Percentiles rank a stretch among this genome's conserved stretches.
Evolutionary conservation across 1,140 invertebrate genomes (phyloP).

Genomic region (Drosophila santomea): DNA sequence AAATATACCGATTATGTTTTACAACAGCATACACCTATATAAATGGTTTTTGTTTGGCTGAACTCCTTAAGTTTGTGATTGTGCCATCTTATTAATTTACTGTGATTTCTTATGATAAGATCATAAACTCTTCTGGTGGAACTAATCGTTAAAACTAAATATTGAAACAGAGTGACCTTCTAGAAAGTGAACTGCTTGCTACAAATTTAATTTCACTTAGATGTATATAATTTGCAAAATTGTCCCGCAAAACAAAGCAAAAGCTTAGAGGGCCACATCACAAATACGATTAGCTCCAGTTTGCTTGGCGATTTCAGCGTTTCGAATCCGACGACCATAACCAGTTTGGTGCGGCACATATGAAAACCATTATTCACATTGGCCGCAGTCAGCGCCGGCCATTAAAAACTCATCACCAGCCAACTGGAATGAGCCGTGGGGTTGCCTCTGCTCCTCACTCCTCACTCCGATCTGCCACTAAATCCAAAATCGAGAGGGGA

Average conservation of each 20-base stretch:
- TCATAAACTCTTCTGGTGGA: no score
- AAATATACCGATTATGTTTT: neutral
- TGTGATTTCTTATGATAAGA: no score
- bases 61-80: no score
- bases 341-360: constrained; percentile 29
- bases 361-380: constrained; percentile 72
- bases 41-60: no score
- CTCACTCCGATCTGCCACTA: constrained; percentile 4
- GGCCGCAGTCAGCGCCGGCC: constrained; percentile 61
- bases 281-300: constrained; percentile 56
- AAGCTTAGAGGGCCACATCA: neutral
- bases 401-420: constrained; percentile 80
- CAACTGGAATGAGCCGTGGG: constrained; percentile 74
- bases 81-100: no score
- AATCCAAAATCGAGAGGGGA: constrained; percentile 43
- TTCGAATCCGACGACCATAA: constrained; percentile 34
- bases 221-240: neutral
- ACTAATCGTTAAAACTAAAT: no score
- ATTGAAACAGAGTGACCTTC: no score
- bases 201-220: neutral
- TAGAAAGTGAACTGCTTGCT: neutral
- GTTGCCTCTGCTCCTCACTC: constrained; percentile 18
- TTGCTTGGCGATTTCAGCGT: constrained; percentile 45
- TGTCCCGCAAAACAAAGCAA: neutral
- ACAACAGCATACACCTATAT: neutral